Evolutionary conservation across 2,797 vertebrate genomes (phyloP).

Genomic region (Enteromius argenteus): DNA sequence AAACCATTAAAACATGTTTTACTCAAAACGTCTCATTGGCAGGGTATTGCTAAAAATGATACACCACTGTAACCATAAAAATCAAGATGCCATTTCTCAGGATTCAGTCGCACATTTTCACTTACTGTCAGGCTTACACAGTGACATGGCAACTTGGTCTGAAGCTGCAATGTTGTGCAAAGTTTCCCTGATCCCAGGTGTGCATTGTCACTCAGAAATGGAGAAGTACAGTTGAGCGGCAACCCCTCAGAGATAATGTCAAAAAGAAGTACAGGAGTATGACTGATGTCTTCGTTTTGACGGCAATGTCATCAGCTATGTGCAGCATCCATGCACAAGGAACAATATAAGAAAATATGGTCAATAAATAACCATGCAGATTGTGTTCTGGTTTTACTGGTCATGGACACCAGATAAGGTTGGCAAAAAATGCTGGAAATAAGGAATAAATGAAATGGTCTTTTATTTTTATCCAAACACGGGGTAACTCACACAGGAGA

Average conservation of each 20-base stretch:
- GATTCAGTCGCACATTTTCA: neutral
- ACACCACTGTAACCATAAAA: too few species aligned
- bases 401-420: neutral
- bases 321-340: neutral
- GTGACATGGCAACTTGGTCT: neutral
- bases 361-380: neutral
- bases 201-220: neutral
- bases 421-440: too few species aligned
- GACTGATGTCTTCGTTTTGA: neutral
- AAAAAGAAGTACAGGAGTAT: neutral
- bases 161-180: neutral
- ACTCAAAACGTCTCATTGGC: too few species aligned
- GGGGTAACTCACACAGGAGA: too few species aligned
- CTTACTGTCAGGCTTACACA: neutral
- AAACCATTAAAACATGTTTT: too few species aligned
- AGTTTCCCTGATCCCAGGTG: slow-evolving; percentile 16
- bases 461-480: too few species aligned
- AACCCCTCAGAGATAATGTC: too few species aligned
- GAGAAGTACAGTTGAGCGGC: neutral
- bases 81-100: neutral
- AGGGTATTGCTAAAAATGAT: too few species aligned
- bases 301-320: neutral
- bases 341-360: neutral
- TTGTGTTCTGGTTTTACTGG: neutral
- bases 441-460: too few species aligned